A percentile compares a stretch with the other conserved stretches of the same genome.
Evolutionary conservation across 1,140 invertebrate genomes (phyloP).

Genomic region (Pseudomyrmex flavicornis): DNA sequence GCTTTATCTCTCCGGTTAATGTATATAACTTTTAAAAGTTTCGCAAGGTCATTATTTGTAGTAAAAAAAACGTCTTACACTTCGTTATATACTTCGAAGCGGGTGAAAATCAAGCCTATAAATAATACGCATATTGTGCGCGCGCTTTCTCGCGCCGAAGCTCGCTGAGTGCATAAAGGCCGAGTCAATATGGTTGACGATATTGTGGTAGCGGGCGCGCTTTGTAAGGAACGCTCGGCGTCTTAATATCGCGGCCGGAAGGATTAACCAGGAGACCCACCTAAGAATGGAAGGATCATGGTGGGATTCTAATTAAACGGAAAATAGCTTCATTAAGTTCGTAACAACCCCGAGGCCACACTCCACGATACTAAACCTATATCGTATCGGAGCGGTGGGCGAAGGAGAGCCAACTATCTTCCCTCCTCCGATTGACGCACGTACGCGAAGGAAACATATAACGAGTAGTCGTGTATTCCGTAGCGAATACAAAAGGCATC

Average conservation of each 20-base stretch:
- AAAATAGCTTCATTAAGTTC: conserved; percentile 82
- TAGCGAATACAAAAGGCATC: conserved; percentile 32
- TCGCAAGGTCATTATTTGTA: neutral
- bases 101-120: conserved; percentile 50
- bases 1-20: neutral
- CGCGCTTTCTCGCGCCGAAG: conserved; percentile 30
- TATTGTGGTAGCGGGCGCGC: conserved; percentile 68
- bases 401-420: conserved; percentile 29
- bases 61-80: neutral
- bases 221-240: conserved; percentile 70
- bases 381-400: conserved; percentile 47
- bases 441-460: conserved; percentile 46
- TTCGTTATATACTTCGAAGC: neutral
- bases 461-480: conserved; percentile 57
- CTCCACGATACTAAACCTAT: conserved; percentile 66
- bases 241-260: conserved; percentile 78
- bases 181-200: conserved; percentile 68
- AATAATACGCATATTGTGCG: conserved; percentile 53
- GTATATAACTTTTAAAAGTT: neutral
- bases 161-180: conserved; percentile 70
- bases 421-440: conserved; percentile 18
- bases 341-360: conserved; percentile 74
- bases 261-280: conserved; percentile 75
- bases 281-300: conserved; percentile 80
- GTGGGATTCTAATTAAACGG: conserved; percentile 81